Evolutionary conservation across 2,113 vertebrate species (phyloP).

Genomic region (Syngnathus typhle): DNA sequence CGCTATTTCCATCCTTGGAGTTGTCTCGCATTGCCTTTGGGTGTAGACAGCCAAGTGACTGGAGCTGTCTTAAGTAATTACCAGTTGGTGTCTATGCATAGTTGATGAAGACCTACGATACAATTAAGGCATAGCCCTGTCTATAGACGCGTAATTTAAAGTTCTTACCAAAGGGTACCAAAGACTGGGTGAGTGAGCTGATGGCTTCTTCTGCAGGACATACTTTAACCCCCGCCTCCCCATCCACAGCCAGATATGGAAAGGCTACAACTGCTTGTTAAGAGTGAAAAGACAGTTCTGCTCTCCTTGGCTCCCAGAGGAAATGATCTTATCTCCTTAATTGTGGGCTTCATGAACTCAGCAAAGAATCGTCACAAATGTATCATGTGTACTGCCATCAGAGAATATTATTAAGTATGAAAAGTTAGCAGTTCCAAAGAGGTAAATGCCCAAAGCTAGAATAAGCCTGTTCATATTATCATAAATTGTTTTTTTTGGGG

Average conservation of each 20-base stretch:
- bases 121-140: conserved; percentile 46
- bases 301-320: conserved; percentile 37
- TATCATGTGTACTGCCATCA: conserved; percentile 56
- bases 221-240: conserved; percentile 54
- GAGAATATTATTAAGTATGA: conserved; percentile 59
- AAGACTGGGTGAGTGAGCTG: conserved; percentile 42
- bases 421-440: conserved; percentile 23
- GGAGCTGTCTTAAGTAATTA: conserved; percentile 60
- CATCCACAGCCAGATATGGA: conserved; percentile 46
- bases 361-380: conserved; percentile 39
- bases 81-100: conserved; percentile 61
- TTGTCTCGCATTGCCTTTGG: conserved; percentile 27
- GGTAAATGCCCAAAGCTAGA: conserved; percentile 36
- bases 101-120: conserved; percentile 66
- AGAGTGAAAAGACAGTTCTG: conserved; percentile 68
- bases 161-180: conserved; percentile 37
- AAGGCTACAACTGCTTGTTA: conserved; percentile 62
- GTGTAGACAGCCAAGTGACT: conserved; percentile 31
- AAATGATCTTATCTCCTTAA: conserved; percentile 65
- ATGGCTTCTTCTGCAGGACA: conserved; percentile 35
- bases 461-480: conserved; percentile 9
- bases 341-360: conserved; percentile 47
- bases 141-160: conserved; percentile 48
- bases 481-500: neutral
- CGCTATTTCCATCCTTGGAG: conserved; percentile 40